Conservation (phyloP, 1,140 invertebrate genomes). For the Dendrolimus kikuchii region DNA sequence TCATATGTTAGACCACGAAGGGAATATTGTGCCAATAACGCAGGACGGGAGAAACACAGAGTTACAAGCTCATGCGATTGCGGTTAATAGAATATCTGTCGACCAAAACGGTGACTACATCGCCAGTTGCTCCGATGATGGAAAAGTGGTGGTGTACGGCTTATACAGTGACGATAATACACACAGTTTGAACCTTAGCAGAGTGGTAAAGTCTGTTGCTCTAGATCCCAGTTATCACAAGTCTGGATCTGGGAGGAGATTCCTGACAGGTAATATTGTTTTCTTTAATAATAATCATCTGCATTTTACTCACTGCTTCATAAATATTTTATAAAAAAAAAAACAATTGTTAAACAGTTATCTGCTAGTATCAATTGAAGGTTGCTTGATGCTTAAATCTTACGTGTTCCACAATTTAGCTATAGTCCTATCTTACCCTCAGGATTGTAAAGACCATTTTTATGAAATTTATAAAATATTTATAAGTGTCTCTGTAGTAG, state of each 20-base stretch:
- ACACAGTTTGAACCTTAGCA: slow-evolving; percentile 83
- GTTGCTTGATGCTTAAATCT: too few relatives aligned
- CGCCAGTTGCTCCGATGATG: slow-evolving; percentile 94
- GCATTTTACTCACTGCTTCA: too few relatives aligned
- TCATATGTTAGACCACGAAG: slow-evolving; percentile 93
- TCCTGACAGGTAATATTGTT: slow-evolving; percentile 77
- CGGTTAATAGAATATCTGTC: slow-evolving; percentile 95
- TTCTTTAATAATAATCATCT: too few relatives aligned
- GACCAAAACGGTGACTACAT: slow-evolving; percentile 93
- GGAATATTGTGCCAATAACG: slow-evolving; percentile 81
- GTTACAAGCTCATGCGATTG: slow-evolving; percentile 85
- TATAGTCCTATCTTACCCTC: too few relatives aligned
- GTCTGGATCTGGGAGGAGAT: slow-evolving; percentile 81
- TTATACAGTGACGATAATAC: slow-evolving; percentile 89
- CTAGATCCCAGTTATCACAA: slow-evolving; percentile 92
- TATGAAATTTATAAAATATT: too few relatives aligned
- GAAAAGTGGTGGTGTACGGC: slow-evolving; percentile 87
- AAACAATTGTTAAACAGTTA: too few relatives aligned
- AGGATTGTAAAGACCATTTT: too few relatives aligned
- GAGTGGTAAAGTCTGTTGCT: slow-evolving; percentile 89
- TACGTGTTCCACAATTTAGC: too few relatives aligned
- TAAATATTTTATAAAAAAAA: too few relatives aligned
- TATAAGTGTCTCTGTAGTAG: too few relatives aligned
- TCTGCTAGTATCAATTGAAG: too few relatives aligned
- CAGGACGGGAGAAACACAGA: slow-evolving; percentile 77